Evolutionary conservation across 2,888 invertebrate species (phyloP), one percentile per base, ranked within the genome.

Genomic region (Creontiades dilutus): DNA sequence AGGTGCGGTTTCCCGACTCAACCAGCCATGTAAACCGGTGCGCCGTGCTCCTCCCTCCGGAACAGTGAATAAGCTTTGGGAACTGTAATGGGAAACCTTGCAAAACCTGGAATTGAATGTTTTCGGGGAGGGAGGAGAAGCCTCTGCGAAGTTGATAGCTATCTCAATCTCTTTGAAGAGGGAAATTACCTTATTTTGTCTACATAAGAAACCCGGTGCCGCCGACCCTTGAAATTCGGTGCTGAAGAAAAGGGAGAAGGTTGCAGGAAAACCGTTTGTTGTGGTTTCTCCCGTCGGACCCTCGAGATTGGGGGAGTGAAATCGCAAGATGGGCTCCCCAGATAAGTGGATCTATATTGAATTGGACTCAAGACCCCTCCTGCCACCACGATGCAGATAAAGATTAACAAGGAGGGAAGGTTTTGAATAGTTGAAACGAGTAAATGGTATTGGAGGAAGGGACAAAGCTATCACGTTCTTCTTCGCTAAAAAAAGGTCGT

Each of bases 391-490:
- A 78, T 78, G 78, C 46, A 78, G 78, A 78, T 78, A 78, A 78
- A 78, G 78, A 78, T 78, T 78, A 78, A 78, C 78, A 78, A 78
- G 78, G 14, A 78, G 46, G 46, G 78, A 19, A 46, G 78, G 47
- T 78, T 16, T 37, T 78, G 78, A 78, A 78, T 78, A 78, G 78
- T 78, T 78, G 78, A 78, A 78, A 78, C 46, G 78, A 47, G 78
- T 37, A 47, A 78, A 78, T 47, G 37, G 78, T 78, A 47, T 46
- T 19, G 28, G 68, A 47, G 37, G 37, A 28, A 46, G 78, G 78
- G 78, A 37, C 78, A 46, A 78, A 78, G 78, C 78, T 78, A 78
- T 78, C 78, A 78, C 78, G 78, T 78, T 78, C 78, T 78, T 37
- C 78, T 46, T 16, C 46, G 78, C 37, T n/a, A 46, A 46, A 78